Conservation (phyloP, 2,888 invertebrate species). For the Congeria kusceri region DNA sequence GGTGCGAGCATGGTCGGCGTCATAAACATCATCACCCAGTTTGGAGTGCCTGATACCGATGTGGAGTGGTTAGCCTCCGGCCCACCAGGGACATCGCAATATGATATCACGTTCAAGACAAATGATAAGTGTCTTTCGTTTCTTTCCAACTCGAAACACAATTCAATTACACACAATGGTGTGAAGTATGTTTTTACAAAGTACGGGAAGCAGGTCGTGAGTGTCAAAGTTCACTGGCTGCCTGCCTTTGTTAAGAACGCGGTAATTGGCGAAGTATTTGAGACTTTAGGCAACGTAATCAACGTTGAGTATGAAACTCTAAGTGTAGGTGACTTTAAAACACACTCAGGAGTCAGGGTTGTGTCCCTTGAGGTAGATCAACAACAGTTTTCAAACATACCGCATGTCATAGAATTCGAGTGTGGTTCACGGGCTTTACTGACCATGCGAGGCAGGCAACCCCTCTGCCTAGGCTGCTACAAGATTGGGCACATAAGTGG, state of each 20-base stretch:
- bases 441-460: background rate
- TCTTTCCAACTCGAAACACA: too few species aligned
- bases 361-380: background rate
- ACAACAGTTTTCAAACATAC: background rate
- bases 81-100: too few species aligned
- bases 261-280: background rate
- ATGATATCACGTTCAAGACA: too few species aligned
- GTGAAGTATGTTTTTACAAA: too few species aligned
- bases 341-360: background rate
- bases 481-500: background rate
- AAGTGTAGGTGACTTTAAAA: background rate
- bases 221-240: slow-evolving; percentile 7
- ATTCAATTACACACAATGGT: too few species aligned
- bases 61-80: too few species aligned
- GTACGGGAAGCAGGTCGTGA: background rate
- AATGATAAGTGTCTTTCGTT: too few species aligned
- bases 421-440: background rate
- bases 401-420: background rate
- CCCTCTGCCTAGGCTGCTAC: background rate
- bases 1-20: too few species aligned
- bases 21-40: too few species aligned
- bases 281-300: background rate
- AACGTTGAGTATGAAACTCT: too few species aligned
- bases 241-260: background rate
- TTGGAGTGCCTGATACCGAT: too few species aligned